A percentile compares a stretch with the other conserved stretches of the same genome.
These are phyloP conservation scores for Romanomermis culicivorax DNA, from an alignment of 2,888 invertebrate species.

Conservation along the genomic window DNA sequence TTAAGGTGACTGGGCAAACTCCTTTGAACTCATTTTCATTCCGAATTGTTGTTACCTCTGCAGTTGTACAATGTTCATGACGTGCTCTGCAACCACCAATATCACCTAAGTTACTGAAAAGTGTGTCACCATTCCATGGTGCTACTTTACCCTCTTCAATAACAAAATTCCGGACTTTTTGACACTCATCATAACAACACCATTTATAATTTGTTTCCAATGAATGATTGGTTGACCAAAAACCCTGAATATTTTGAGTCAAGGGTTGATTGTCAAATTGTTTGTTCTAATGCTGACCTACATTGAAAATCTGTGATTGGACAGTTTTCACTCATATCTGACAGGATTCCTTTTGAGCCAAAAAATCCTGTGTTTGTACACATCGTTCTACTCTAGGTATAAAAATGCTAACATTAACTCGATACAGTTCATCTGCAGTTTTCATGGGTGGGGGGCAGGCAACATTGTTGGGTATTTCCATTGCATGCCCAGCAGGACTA, in stretches of 20 bases:
- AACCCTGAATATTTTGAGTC: background rate
- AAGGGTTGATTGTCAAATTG: background rate
- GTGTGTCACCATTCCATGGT: background rate
- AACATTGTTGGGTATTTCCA: too few species aligned
- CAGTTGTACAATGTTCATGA: background rate
- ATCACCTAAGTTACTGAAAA: too few species aligned
- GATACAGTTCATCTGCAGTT: too few species aligned
- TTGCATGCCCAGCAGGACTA: too few species aligned
- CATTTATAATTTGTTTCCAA: background rate
- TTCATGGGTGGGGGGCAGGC: too few species aligned
- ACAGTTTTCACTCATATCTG: too few species aligned
- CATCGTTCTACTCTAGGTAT: too few species aligned
- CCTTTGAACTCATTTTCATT: background rate
- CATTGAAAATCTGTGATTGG: background rate
- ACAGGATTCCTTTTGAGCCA: too few species aligned
- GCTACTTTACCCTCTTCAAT: background rate
- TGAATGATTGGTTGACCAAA: background rate
- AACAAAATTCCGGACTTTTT: background rate
- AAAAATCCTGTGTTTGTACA: too few species aligned
- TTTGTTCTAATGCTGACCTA: background rate
- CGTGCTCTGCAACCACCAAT: background rate
- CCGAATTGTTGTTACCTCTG: background rate
- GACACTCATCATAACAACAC: background rate
- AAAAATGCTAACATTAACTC: too few species aligned
- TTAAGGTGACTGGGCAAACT: background rate